Evolutionary conservation across 2,888 invertebrate genomes (phyloP), one percentile per base, ranked within the genome.

Genomic region (Lamellibrachia satsuma): DNA sequence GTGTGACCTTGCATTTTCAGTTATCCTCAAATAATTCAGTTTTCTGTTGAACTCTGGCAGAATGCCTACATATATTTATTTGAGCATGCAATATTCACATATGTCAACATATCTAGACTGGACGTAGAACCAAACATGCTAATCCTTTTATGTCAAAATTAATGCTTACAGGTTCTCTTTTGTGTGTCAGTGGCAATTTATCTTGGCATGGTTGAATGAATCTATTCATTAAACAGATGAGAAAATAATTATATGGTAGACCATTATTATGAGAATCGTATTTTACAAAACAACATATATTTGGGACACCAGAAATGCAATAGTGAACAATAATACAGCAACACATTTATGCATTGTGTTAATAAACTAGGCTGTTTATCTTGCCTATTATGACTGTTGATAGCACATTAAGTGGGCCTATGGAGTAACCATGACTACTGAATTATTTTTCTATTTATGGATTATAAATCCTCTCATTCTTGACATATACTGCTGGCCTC

Each of bases 401-500:
- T 15, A 22, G 75, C 15, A 6, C 75, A 22, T 75, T 75, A 75
- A 75, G 75, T 15, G 22, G 75, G 22, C 15, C 2, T 75, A 6
- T 75, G 22, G 15, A 75, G 75, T 75, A 75, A n/a, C 22, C 75
- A 75, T 75, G 75, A 15, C 75, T 75, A 75, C 75, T 75, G 75
- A 75, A 75, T 75, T 15, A 75, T 75, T 75, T 75, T 75, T 75
- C 75, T 22, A 75, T 75, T 75, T 75, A 75, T 75, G 75, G 75
- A 75, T 75, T 75, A 75, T 75, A 75, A 75, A 75, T 75, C 75
- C 75, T 75, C 75, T 75, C n/a, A 75, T 75, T 75, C 75, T 22
- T 75, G 75, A 75, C 75, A 22, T n/a, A 75, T 22, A 75, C 75
- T 22, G 75, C 75, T n/a, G 22, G 22, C 15, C n/a, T 75, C 75